Evolutionary conservation across 2,797 vertebrate genomes (phyloP).

Genomic region (Ctenochaetus hawaiiensis): DNA sequence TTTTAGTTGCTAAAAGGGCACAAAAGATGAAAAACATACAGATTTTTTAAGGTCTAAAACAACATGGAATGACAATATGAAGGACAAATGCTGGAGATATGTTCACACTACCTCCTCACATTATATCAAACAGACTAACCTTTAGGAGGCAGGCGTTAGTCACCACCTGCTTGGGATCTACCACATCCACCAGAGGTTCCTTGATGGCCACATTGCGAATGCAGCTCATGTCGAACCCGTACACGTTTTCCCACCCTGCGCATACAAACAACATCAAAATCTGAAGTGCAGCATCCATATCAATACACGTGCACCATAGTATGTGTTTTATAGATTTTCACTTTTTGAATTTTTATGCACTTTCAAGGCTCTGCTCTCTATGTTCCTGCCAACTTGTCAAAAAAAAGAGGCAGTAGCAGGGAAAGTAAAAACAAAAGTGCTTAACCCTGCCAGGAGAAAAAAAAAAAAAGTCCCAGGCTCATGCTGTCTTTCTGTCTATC

Average conservation of each 20-base stretch:
- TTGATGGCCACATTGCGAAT: slow-evolving; percentile 98
- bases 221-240: slow-evolving; percentile 99
- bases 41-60: slow-evolving; percentile 2
- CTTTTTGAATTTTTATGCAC: slow-evolving; percentile 8
- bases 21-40: neutral
- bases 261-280: slow-evolving; percentile 28
- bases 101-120: neutral
- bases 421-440: slow-evolving; percentile 48
- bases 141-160: slow-evolving; percentile 97
- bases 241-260: slow-evolving; percentile 99
- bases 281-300: neutral
- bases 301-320: neutral
- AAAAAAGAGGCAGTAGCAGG: slow-evolving; percentile 23
- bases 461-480: slow-evolving; percentile 34
- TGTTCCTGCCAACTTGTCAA: slow-evolving; percentile 45
- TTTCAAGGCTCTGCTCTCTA: neutral
- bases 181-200: slow-evolving; percentile 97
- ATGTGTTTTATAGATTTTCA: neutral
- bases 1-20: neutral
- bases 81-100: neutral
- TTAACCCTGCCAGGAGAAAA: slow-evolving; percentile 57
- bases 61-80: neutral
- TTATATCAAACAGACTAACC: slow-evolving; percentile 78
- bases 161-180: slow-evolving; percentile 98
- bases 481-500: slow-evolving; percentile 51